A percentile compares a stretch with the other conserved stretches of the same genome.
phyloP scores from a whole-genome alignment of 2,888 invertebrate genomes.

The Drosophila testacea region DNA sequence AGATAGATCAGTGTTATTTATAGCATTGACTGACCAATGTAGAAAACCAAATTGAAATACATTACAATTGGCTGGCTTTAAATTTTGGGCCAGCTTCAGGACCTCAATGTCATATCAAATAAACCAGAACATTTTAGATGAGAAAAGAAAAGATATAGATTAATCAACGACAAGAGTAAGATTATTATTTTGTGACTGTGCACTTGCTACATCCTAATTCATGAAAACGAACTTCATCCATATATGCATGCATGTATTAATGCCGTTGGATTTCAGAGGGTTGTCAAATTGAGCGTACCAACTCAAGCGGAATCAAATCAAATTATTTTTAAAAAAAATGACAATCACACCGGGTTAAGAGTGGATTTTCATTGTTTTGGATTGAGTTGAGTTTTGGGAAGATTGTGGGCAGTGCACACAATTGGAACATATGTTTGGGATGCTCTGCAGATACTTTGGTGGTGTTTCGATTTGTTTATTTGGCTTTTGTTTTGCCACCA shows the following conservation, averaged over 20 bases:
- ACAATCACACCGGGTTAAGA: slow-evolving; percentile 45
- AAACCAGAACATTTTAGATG: slow-evolving; percentile 16
- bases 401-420: slow-evolving; percentile 67
- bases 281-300: slow-evolving; percentile 37
- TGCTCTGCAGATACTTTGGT: slow-evolving; percentile 34
- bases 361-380: slow-evolving; percentile 17
- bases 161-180: slow-evolving; percentile 5
- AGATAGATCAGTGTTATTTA: slow-evolving; percentile 10
- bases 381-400: slow-evolving; percentile 23
- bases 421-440: slow-evolving; percentile 79
- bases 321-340: slow-evolving; percentile 58
- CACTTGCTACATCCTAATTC: slow-evolving; percentile 7
- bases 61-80: not conserved
- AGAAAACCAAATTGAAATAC: not conserved
- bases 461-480: slow-evolving; percentile 42
- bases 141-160: slow-evolving; percentile 23
- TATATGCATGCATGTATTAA: not conserved
- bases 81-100: not conserved
- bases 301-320: slow-evolving; percentile 75
- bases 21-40: slow-evolving; percentile 6
- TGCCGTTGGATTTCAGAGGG: slow-evolving; percentile 10
- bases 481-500: slow-evolving; percentile 22
- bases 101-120: slow-evolving; percentile 1
- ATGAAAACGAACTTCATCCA: not conserved
- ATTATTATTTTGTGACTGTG: not conserved